A percentile compares a stretch with the other conserved stretches of the same genome.
Evolutionary conservation across 2,888 invertebrate species (phyloP).

Genomic region (Balanococcus diminutus): DNA sequence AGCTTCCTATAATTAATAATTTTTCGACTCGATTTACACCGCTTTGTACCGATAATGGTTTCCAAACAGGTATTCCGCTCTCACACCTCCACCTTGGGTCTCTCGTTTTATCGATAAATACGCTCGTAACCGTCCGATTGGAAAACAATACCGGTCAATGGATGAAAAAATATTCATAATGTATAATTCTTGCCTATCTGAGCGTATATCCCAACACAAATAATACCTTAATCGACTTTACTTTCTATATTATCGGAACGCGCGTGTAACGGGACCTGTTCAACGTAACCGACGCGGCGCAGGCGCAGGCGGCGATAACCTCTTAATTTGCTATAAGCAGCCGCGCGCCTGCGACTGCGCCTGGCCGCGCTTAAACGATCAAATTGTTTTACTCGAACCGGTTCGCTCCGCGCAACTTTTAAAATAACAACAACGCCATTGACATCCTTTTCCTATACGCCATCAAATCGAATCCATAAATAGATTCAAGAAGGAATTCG

Average conservation of each 20-base stretch:
- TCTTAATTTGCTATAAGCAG: background rate
- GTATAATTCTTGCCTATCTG: background rate
- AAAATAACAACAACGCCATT: background rate
- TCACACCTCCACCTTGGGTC: background rate
- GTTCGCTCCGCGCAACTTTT: background rate
- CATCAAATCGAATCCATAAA: background rate
- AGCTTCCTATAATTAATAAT: background rate
- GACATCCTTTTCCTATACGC: background rate
- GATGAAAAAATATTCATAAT: background rate
- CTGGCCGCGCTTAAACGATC: background rate
- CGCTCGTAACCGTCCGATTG: background rate
- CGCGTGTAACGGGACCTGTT: conserved; percentile 2
- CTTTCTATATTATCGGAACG: background rate
- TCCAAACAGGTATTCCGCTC: background rate
- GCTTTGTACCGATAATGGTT: no score
- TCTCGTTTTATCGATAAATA: background rate
- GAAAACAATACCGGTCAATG: conserved; percentile 28
- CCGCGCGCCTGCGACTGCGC: background rate
- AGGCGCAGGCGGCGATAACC: conserved; percentile 12
- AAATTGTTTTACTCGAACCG: background rate
- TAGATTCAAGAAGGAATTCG: background rate
- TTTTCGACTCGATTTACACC: background rate
- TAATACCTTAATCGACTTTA: conserved; percentile 32
- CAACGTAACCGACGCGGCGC: background rate
- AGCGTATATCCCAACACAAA: background rate